A percentile compares a stretch with the other conserved stretches of the same genome.
Conservation (phyloP, 1,140 invertebrate species). For the Trichonephila clavipes region DNA sequence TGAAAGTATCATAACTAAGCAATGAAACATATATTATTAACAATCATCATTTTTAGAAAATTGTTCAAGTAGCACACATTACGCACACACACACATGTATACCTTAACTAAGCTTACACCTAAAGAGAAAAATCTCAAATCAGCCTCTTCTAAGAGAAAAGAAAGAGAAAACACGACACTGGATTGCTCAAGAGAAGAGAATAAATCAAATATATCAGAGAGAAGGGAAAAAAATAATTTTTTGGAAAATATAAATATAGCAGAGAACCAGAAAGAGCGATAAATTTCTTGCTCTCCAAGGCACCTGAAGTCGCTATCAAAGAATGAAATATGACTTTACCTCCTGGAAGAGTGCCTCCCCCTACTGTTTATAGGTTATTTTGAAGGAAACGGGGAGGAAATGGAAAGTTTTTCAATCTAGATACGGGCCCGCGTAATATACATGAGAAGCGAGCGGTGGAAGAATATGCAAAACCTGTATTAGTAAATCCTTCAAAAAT, state of each 20-base stretch:
- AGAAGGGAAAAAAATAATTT: conserved; percentile 39
- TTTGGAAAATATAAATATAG: conserved; percentile 60
- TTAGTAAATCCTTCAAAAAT: conserved; percentile 75
- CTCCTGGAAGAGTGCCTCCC: neutral
- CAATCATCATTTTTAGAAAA: too few relatives aligned
- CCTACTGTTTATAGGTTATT: conserved; percentile 69
- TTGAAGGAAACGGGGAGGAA: neutral
- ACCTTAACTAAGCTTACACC: neutral
- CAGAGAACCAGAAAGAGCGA: conserved; percentile 52
- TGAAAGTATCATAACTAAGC: too few relatives aligned
- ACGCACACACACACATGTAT: too few relatives aligned
- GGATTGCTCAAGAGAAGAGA: neutral
- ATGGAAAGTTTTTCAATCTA: conserved; percentile 58
- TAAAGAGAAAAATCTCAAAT: neutral
- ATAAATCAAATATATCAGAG: conserved; percentile 69
- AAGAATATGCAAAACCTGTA: conserved; percentile 55
- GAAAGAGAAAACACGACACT: conserved; percentile 15
- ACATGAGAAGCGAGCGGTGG: neutral
- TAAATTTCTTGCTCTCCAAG: conserved; percentile 69
- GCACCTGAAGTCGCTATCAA: conserved; percentile 74
- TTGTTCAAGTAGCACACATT: too few relatives aligned
- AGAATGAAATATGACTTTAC: conserved; percentile 64
- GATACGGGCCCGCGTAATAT: conserved; percentile 32
- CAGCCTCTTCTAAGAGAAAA: neutral
- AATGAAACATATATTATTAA: too few relatives aligned